Evolutionary conservation across 2,113 vertebrate genomes (phyloP).

Genomic region (Thermophis baileyi): DNA sequence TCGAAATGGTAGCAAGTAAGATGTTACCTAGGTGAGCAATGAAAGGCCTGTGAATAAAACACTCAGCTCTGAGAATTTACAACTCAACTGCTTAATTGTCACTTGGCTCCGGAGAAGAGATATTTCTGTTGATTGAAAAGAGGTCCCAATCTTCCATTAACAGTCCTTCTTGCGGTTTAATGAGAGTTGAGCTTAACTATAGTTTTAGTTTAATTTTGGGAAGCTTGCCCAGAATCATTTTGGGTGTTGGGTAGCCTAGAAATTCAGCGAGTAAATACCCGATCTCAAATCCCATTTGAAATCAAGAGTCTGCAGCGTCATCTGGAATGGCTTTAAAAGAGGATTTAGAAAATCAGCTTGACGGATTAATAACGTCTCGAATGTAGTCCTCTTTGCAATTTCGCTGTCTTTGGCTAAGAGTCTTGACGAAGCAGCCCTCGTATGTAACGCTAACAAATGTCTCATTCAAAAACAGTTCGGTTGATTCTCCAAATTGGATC

Average conservation of each 20-base stretch:
- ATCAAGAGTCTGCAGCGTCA: not conserved
- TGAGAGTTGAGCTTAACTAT: not conserved
- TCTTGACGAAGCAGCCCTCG: not conserved
- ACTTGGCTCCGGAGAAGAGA: rapidly evolving
- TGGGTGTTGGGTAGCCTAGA: not conserved
- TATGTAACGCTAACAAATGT: not conserved
- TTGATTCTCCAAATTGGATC: not conserved
- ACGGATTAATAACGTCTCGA: not conserved
- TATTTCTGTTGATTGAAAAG: not conserved
- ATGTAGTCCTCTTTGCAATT: not conserved
- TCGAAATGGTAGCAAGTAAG: not conserved
- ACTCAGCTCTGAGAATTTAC: not conserved
- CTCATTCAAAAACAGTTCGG: not conserved
- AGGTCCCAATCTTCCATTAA: not conserved
- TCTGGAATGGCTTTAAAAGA: not conserved
- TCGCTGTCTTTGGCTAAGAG: not conserved
- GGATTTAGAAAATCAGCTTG: not conserved
- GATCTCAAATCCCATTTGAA: not conserved
- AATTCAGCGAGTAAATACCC: not conserved
- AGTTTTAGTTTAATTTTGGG: not conserved
- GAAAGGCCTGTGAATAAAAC: not conserved
- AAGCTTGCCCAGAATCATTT: not conserved
- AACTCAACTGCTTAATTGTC: not conserved
- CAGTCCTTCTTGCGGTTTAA: not conserved
- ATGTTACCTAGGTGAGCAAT: not conserved